These are phyloP conservation scores for Agraylea sexmaculata DNA, from an alignment of 1,140 invertebrate genomes.

Conservation along the genomic window DNA sequence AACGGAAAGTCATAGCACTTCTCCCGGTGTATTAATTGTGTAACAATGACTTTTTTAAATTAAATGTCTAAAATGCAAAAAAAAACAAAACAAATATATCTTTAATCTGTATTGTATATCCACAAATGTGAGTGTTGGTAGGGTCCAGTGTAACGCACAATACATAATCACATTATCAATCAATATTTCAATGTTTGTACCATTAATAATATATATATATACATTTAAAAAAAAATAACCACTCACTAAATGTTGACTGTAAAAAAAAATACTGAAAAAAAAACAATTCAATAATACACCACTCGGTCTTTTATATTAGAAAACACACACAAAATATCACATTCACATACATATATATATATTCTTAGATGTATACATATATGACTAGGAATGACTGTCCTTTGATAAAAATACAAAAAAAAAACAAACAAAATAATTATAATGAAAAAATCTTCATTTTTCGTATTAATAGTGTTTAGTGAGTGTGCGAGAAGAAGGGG, in stretches of 20 bases:
- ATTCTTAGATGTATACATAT: constrained; percentile 19
- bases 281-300: constrained; percentile 15
- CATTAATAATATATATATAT: no score
- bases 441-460: constrained; percentile 9
- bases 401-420: constrained; percentile 15
- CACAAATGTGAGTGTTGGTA: constrained; percentile 17
- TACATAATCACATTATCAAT: constrained; percentile 18
- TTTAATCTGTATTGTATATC: constrained; percentile 15
- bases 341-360: constrained; percentile 16
- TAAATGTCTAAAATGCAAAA: no score
- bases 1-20: constrained; percentile 11
- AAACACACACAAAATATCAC: constrained; percentile 12
- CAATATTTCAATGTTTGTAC: constrained; percentile 3
- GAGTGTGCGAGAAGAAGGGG: constrained; percentile 1
- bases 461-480: constrained; percentile 3
- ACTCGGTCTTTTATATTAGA: no score
- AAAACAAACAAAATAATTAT: constrained; percentile 13
- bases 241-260: constrained; percentile 2
- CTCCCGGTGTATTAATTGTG: no score
- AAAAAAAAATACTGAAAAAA: constrained; percentile 11
- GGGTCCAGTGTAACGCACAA: constrained; percentile 20
- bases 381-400: constrained; percentile 18
- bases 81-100: constrained; percentile 12
- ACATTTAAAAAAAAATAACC: constrained; percentile 6
- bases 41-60: no score